Percentiles rank a stretch among this genome's conserved stretches.
phyloP scores from a whole-genome alignment of 1,140 invertebrate species.

The Megalopta genalis region DNA sequence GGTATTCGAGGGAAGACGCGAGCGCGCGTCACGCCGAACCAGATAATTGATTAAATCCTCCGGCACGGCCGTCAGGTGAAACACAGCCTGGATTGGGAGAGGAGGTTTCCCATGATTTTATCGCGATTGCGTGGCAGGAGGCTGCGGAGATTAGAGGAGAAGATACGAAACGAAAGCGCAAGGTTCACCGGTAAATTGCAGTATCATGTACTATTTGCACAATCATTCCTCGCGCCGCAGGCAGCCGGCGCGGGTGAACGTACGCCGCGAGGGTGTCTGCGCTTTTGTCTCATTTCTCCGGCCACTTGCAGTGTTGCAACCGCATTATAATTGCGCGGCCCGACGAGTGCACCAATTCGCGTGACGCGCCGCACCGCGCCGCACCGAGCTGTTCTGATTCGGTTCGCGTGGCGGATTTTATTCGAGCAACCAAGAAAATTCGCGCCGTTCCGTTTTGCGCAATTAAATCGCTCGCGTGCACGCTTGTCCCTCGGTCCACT shows the following conservation, averaged over 20 bases:
- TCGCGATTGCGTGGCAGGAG: neutral
- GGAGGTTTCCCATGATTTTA: too few relatives aligned
- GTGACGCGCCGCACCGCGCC: neutral
- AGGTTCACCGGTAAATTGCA: conserved; percentile 29
- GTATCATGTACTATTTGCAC: conserved; percentile 33
- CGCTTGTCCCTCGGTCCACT: neutral
- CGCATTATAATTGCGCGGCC: conserved; percentile 22
- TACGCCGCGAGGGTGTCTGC: conserved; percentile 37
- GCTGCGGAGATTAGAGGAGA: neutral
- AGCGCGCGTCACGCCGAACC: too few relatives aligned
- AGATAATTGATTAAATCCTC: too few relatives aligned
- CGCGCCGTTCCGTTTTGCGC: neutral
- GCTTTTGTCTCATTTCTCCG: conserved; percentile 36
- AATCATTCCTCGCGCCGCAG: conserved; percentile 15
- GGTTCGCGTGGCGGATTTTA: neutral
- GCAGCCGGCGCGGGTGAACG: conserved; percentile 15
- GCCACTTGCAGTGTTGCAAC: conserved; percentile 25
- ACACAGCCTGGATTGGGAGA: too few relatives aligned
- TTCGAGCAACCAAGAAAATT: neutral
- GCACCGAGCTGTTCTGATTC: neutral
- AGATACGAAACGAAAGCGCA: conserved; percentile 25
- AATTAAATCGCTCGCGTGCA: neutral
- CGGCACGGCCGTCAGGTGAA: too few relatives aligned
- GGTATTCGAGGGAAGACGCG: too few relatives aligned
- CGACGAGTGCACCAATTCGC: conserved; percentile 22